A percentile compares a stretch with the other conserved stretches of the same genome.
phyloP scores from a whole-genome alignment of 30 jellyfish, hydroid and myxozoan genomes.

The Clytia hemisphaerica region DNA sequence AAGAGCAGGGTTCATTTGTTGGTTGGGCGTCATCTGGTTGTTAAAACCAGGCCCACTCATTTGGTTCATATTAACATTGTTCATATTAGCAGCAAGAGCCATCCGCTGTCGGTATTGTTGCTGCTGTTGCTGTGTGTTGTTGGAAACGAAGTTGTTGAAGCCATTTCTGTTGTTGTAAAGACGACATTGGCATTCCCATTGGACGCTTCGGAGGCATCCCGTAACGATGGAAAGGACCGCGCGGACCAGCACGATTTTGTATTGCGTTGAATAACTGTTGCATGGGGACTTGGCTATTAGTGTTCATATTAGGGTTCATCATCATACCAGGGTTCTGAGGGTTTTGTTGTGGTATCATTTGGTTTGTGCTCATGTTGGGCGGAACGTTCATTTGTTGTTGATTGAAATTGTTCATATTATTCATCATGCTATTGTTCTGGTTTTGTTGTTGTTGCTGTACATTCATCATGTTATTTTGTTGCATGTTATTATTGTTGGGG shows the following conservation, averaged over 20 bases:
- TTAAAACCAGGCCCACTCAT: slow-evolving; percentile 27
- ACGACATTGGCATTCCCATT: slow-evolving; percentile 44
- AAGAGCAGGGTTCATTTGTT: slow-evolving; percentile 64
- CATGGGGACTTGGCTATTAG: slow-evolving; percentile 30
- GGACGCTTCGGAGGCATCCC: slow-evolving; percentile 30
- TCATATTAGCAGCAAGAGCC: slow-evolving; percentile 19
- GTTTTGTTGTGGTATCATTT: no score
- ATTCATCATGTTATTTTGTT: slow-evolving; percentile 15
- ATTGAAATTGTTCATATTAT: no score
- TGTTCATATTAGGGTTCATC: no score
- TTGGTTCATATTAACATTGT: slow-evolving; percentile 19
- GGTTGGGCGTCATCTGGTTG: slow-evolving; percentile 32
- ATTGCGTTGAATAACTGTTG: slow-evolving; percentile 43
- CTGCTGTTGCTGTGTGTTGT: slow-evolving; percentile 50
- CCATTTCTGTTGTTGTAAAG: slow-evolving; percentile 67
- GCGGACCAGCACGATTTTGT: slow-evolving; percentile 45
- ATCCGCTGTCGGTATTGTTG: slow-evolving; percentile 31
- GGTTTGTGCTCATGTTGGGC: no score
- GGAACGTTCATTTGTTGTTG: no score
- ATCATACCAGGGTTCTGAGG: no score
- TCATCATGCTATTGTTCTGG: no score
- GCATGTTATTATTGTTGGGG: slow-evolving; percentile 43
- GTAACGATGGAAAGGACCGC: no score
- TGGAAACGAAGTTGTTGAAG: slow-evolving; percentile 50
- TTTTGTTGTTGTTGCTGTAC: no score